Percentiles rank a stretch among this genome's conserved stretches.
phyloP scores from a whole-genome alignment of 1,140 invertebrate genomes.

The Lasioglossum baleicum region DNA sequence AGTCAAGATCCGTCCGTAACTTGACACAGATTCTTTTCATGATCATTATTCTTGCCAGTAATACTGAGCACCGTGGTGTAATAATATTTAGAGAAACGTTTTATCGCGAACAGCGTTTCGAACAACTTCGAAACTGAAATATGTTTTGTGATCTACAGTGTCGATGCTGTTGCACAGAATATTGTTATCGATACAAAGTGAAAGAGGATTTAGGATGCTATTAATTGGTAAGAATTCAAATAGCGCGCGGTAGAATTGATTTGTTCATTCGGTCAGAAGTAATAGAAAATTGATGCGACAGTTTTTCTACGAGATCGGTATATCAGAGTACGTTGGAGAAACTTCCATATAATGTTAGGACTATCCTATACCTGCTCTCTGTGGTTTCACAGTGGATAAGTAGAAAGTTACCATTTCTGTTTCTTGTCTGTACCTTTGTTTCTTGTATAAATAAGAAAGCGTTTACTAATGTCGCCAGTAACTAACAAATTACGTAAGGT shows the following conservation, averaged over 20 bases:
- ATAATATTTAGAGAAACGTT: conserved; percentile 31
- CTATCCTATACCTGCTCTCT: neutral
- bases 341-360: conserved; percentile 1
- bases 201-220: neutral
- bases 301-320: neutral
- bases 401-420: conserved; percentile 58
- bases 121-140: neutral
- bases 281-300: neutral
- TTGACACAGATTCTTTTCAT: conserved; percentile 45
- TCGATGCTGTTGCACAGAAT: neutral
- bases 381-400: conserved; percentile 39
- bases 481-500: neutral
- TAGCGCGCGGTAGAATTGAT: neutral
- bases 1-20: conserved; percentile 63
- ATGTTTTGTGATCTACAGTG: neutral
- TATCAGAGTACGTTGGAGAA: neutral
- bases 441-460: conserved; percentile 31
- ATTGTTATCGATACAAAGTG: neutral
- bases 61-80: conserved; percentile 5
- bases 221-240: neutral
- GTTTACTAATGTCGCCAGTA: conserved; percentile 12
- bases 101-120: neutral
- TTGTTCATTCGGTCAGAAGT: neutral
- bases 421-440: conserved; percentile 47
- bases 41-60: conserved; percentile 42